Evolutionary conservation across 2,888 invertebrate species (phyloP).

Genomic region (Itoplectis maculator): DNA sequence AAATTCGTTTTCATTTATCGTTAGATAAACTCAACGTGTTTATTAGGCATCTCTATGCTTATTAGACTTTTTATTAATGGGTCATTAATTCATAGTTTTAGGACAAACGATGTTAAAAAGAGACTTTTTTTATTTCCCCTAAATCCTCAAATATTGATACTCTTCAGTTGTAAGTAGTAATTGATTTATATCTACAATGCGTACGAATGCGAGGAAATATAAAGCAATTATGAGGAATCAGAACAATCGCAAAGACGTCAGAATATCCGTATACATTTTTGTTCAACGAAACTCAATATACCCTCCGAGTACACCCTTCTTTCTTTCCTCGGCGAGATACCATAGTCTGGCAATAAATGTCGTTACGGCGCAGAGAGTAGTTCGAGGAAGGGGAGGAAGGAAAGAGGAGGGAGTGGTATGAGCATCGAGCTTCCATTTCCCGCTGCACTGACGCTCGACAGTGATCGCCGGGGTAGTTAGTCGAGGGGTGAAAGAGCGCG

Average conservation of each 20-base stretch:
- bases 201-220: neutral
- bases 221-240: neutral
- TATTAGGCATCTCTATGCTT: too few relatives aligned
- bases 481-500: conserved; percentile 27
- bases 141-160: too few relatives aligned
- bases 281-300: conserved; percentile 9
- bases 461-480: conserved; percentile 12
- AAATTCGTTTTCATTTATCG: neutral
- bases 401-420: conserved; percentile 67
- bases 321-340: neutral
- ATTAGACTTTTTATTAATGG: neutral
- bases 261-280: neutral
- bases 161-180: neutral
- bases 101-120: too few relatives aligned
- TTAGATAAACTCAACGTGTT: neutral
- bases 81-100: neutral
- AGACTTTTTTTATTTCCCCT: too few relatives aligned
- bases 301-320: neutral
- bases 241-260: neutral
- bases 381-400: conserved; percentile 69
- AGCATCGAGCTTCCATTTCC: conserved; percentile 71
- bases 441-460: conserved; percentile 24
- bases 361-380: conserved; percentile 70
- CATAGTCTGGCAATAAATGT: conserved; percentile 70
- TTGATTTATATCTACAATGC: neutral